phyloP scores from a whole-genome alignment of 2,888 invertebrate genomes.

The Diadegma fenestrale region DNA sequence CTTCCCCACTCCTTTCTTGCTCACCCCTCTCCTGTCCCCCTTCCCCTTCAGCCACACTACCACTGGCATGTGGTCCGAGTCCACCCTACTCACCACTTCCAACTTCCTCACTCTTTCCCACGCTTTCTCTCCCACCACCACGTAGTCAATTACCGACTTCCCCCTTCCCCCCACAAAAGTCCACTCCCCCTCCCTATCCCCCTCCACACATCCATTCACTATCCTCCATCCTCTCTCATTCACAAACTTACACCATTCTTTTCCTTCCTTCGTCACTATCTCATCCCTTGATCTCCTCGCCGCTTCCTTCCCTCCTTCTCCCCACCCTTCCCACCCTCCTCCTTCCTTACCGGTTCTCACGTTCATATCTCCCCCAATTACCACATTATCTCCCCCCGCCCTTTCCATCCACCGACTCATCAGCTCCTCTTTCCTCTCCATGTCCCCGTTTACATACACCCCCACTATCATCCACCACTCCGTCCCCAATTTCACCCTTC shows the following conservation, averaged over 20 bases:
- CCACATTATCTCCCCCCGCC: constrained; percentile 25
- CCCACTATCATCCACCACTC: neutral
- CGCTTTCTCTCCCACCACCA: constrained; percentile 25
- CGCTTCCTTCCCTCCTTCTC: neutral
- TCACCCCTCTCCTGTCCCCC: too few relatives aligned
- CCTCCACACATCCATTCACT: neutral
- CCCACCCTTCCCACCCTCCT: constrained; percentile 18
- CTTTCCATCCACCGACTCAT: constrained; percentile 4
- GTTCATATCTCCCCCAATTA: neutral
- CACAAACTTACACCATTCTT: neutral
- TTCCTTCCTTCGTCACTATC: neutral
- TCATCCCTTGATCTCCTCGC: neutral
- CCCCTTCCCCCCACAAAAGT: constrained; percentile 27
- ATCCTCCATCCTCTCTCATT: neutral
- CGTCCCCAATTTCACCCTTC: neutral
- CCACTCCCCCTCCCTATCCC: neutral
- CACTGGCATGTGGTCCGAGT: too few relatives aligned
- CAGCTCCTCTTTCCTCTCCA: too few relatives aligned
- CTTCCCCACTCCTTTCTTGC: too few relatives aligned
- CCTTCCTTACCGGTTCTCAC: neutral
- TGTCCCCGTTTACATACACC: too few relatives aligned
- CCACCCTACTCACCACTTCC: too few relatives aligned
- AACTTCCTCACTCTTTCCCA: constrained; percentile 6
- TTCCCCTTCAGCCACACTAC: too few relatives aligned
- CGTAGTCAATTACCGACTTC: constrained; percentile 60